Evolutionary conservation across 2,888 invertebrate genomes (phyloP), one percentile per base, ranked within the genome.

Genomic region (Cephus runcator): DNA sequence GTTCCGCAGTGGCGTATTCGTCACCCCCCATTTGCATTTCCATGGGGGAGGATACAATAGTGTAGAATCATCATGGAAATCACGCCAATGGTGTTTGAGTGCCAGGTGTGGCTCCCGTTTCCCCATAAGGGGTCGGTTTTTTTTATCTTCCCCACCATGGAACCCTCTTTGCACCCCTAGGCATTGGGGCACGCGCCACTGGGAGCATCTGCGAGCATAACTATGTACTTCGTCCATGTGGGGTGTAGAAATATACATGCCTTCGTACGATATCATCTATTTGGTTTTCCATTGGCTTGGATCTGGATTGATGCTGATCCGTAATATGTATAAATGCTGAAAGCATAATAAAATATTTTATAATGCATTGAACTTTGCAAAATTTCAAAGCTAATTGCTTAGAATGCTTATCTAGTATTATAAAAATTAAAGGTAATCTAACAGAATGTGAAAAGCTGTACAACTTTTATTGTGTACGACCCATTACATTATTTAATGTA

Each of bases 101-200:
- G 83, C 85, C 86, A 87, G 87, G 87, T 87, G 84, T 82, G 83
- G 82, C 79, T 81, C 77, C 74, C 80, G 78, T 80, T 77, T 33
- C 73, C 79, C 83, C 79, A 36, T 73, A 71, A 83, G 83, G 83
- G 84, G 84, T 81, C 80, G 40, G 56, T 73, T 71, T 71, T 69
- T 69, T 69, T 34, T 31, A 34, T 71, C 6, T 34, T 12, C 33
- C 79, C 76, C 81, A 75, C 83, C 83, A 81, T 83, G 9, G 71
- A 23, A 23, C 82, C 84, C 81, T 56, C 56, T 56, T 56, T 56
- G 2, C 23, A 56, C 23, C 82, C 76, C 76, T 80, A 79, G 73
- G 76, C 74, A 69, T 36, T 76, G 77, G 76, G 87, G 87, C 90
- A 90, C 90, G 90, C 87, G 90, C 87, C 88, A 80, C 75, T 79